A percentile compares a stretch with the other conserved stretches of the same genome.
Evolutionary conservation across 2,113 vertebrate genomes (phyloP).

Genomic region (Phaethornis superciliosus): DNA sequence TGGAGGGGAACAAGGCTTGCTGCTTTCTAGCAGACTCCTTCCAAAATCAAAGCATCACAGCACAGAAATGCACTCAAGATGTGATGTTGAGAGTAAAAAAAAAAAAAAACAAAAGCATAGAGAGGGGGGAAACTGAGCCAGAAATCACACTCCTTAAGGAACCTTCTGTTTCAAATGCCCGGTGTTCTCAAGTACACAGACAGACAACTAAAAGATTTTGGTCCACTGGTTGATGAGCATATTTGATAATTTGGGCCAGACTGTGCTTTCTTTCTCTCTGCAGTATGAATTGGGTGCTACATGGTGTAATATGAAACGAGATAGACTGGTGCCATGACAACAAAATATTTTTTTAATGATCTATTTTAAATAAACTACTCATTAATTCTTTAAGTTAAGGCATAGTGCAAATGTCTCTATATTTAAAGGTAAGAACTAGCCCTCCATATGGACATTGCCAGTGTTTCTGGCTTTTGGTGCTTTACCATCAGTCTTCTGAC

Average conservation of each 20-base stretch:
- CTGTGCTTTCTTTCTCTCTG: not conserved
- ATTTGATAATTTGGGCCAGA: constrained; percentile 35
- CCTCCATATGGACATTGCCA: not conserved
- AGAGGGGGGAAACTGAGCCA: not conserved
- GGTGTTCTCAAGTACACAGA: not conserved
- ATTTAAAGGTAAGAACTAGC: not conserved
- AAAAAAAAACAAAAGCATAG: not conserved
- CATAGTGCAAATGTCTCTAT: not conserved
- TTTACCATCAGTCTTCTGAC: not conserved
- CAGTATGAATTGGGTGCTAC: not conserved
- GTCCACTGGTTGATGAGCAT: not conserved
- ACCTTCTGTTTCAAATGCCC: not conserved
- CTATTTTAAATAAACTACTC: not conserved
- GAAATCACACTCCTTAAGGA: constrained; percentile 8
- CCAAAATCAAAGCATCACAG: not conserved
- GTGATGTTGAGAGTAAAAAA: not conserved
- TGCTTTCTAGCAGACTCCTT: not conserved
- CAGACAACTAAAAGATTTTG: constrained; percentile 41
- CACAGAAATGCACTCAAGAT: not conserved
- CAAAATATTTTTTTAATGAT: not conserved
- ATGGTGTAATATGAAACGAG: not conserved
- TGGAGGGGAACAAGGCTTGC: not conserved
- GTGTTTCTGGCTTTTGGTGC: not conserved
- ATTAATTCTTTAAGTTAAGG: not conserved
- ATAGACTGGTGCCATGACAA: not conserved